These are phyloP conservation scores for Troglohyphantes excavatus DNA, from an alignment of 2,888 invertebrate genomes.

Conservation along the genomic window DNA sequence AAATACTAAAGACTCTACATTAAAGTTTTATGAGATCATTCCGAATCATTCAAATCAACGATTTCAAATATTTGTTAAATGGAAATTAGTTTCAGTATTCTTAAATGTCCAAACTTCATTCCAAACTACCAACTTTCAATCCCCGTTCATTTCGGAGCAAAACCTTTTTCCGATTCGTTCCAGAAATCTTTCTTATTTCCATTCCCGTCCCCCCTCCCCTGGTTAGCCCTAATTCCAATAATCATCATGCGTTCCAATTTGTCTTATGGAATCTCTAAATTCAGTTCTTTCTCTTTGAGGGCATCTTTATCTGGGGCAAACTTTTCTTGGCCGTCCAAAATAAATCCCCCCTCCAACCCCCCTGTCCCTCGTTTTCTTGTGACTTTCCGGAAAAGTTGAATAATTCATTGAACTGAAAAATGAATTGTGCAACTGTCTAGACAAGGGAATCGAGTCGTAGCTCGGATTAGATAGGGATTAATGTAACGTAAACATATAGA, in stretches of 20 bases:
- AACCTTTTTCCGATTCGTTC: not conserved
- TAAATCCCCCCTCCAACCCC: not conserved
- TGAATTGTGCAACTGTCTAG: not conserved
- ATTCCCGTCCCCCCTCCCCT: not conserved
- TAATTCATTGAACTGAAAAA: slow-evolving; percentile 27
- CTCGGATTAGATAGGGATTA: not conserved
- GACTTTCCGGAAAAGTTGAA: slow-evolving; percentile 17
- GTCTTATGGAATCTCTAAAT: slow-evolving; percentile 27
- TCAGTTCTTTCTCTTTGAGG: slow-evolving; percentile 15
- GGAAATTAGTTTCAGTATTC: not conserved
- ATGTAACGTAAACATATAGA: not conserved
- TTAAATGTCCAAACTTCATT: not conserved
- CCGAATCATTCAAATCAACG: not conserved
- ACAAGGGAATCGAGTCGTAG: not conserved
- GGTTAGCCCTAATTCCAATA: not conserved
- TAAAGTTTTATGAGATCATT: no score
- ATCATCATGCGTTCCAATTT: slow-evolving; percentile 14
- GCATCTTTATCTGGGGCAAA: not conserved
- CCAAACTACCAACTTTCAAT: not conserved
- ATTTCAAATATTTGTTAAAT: slow-evolving; percentile 5
- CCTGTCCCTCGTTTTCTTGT: slow-evolving; percentile 3
- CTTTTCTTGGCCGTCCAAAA: not conserved
- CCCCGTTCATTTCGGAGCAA: not conserved
- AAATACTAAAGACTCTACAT: no score
- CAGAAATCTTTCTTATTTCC: not conserved